Evolutionary conservation across 2,888 invertebrate species (phyloP), one percentile per base, ranked within the genome.

Genomic region (Norana najaformis): DNA sequence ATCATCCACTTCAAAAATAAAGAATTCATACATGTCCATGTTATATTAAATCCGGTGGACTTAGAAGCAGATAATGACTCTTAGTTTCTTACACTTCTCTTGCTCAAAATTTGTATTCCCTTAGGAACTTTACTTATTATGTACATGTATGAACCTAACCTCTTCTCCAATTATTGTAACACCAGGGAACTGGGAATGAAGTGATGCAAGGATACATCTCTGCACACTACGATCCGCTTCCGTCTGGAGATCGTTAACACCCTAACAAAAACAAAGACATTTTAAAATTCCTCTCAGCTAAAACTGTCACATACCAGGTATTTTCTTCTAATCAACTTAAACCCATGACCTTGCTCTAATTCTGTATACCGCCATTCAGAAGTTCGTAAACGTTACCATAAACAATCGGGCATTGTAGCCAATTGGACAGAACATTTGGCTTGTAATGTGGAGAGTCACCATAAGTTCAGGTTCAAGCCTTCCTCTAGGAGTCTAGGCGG

Each of bases 161-260:
- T 95, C 98, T 95, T 99, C 99, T 95, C 99, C 99, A 92, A 95
- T 93, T 89, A 95, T 93, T 20, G 93, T 90, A 34, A 95, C 93
- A 89, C 93, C 93, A 0, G 98, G 98, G 95, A 98, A 99, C 93
- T 97, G 97, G 91, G 96, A 96, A 69, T 96, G 96, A 11, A 99
- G 96, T 2, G 98, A 98, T 38, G 97, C 97, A 91, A 98, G 96
- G 91, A 99, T 99, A 94, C 98, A 98, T 92, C 96, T 96, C 95
- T 99, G 99, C 0, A 98, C 98, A 41, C 97, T 97, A 92, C 99
- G 96, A 94, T 99, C 99, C 14, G 99, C 99, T 95, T 98, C 98
- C 11, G 99, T 99, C 96, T 99, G 99, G 88, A 98, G 96, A 95
- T 99, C 99, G 96, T 98, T 97, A 94, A 97, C 97, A 36, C 97